phyloP scores from a whole-genome alignment of 2,113 vertebrate species.

The Phrynosoma platyrhinos region DNA sequence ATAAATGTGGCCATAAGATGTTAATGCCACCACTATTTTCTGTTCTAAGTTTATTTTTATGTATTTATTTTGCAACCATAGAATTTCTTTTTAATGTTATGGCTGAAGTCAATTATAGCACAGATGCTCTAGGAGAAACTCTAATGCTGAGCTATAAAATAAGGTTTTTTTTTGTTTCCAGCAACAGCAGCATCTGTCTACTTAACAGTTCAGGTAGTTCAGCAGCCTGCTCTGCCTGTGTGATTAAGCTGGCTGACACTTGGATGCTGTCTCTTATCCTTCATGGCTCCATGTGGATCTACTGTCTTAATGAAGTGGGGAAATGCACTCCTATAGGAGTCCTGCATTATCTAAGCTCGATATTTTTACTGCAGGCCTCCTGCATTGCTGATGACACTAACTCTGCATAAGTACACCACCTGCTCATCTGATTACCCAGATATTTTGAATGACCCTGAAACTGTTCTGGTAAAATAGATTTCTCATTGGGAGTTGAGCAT shows the following conservation, averaged over 20 bases:
- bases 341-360: not conserved
- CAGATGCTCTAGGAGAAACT: constrained; percentile 18
- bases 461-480: not conserved
- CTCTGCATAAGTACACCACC: not conserved
- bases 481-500: not conserved
- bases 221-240: not conserved
- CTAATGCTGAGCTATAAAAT: constrained; percentile 22
- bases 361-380: not conserved
- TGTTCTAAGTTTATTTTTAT: constrained; percentile 2
- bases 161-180: not conserved
- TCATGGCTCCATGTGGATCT: constrained; percentile 6
- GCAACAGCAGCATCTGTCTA: constrained; percentile 30
- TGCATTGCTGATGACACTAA: not conserved
- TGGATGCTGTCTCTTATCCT: not conserved
- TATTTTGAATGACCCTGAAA: not conserved
- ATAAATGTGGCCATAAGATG: not conserved
- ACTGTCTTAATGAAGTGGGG: constrained; percentile 8
- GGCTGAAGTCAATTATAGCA: constrained; percentile 5
- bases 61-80: not conserved
- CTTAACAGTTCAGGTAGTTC: constrained; percentile 22
- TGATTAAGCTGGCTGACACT: constrained; percentile 3
- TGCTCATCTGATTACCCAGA: constrained; percentile 10
- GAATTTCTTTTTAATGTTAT: constrained; percentile 12
- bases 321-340: not conserved
- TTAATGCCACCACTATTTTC: not conserved